Evolutionary conservation across 30 jellyfish, hydroid and myxozoan species (phyloP).

Genomic region (Turritopsis rubra): DNA sequence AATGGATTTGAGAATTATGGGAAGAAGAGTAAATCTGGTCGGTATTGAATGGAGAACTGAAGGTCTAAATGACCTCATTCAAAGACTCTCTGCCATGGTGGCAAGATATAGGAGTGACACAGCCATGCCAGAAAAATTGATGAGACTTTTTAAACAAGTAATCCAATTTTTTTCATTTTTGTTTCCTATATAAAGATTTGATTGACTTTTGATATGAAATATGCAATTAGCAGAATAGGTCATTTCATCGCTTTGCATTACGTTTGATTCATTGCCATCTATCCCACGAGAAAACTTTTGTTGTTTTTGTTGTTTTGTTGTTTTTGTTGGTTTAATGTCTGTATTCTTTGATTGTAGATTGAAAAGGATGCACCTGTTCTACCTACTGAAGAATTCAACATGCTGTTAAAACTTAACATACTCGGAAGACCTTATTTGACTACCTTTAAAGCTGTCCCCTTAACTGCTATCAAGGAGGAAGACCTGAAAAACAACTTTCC

Average conservation of each 20-base stretch:
- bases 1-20: background rate
- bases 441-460: background rate
- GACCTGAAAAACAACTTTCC: background rate
- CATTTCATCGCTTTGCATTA: no score
- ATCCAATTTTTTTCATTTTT: background rate
- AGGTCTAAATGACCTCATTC: background rate
- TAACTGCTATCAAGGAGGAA: no score
- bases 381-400: background rate
- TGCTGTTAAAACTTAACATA: background rate
- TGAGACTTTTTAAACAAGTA: background rate
- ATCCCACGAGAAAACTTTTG: background rate
- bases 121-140: background rate
- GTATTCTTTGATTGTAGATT: no score
- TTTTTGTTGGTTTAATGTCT: no score
- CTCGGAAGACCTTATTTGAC: background rate
- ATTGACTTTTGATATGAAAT: no score
- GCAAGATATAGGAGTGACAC: background rate
- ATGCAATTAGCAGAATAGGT: no score
- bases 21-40: background rate
- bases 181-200: background rate
- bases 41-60: constrained; percentile 5
- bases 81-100: background rate
- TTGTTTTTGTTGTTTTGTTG: no score
- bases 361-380: background rate
- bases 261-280: no score